These are phyloP conservation scores for Bombyx mori DNA, from an alignment of 1,140 invertebrate species.

Conservation along the genomic window ASM3026992v2 NC_085128.1:8155501-8156000, in stretches of 20 bases:
- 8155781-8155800: slow-evolving; percentile 30
- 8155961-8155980: slow-evolving; percentile 25
- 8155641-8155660: no score
- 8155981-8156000: slow-evolving; percentile 23
- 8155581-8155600: no score
- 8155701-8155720: no score
- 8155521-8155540: no score
- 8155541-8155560: no score
- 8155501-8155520: no score
- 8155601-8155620: no score
- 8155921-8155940: slow-evolving; percentile 9
- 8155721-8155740: slow-evolving; percentile 14
- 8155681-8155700: no score
- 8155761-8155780: slow-evolving; percentile 28
- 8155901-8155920: slow-evolving; percentile 28
- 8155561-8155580: no score
- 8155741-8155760: slow-evolving; percentile 28
- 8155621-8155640: no score
- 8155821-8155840: slow-evolving; percentile 41
- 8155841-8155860: slow-evolving; percentile 29
- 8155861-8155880: slow-evolving; percentile 23
- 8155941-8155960: not conserved
- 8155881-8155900: slow-evolving; percentile 6
- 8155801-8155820: slow-evolving; percentile 59
- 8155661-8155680: no score